A percentile compares a stretch with the other conserved stretches of the same genome.
These are phyloP conservation scores for Liparis tanakae DNA, from an alignment of 2,797 vertebrate genomes.

Conservation along the genomic window DNA sequence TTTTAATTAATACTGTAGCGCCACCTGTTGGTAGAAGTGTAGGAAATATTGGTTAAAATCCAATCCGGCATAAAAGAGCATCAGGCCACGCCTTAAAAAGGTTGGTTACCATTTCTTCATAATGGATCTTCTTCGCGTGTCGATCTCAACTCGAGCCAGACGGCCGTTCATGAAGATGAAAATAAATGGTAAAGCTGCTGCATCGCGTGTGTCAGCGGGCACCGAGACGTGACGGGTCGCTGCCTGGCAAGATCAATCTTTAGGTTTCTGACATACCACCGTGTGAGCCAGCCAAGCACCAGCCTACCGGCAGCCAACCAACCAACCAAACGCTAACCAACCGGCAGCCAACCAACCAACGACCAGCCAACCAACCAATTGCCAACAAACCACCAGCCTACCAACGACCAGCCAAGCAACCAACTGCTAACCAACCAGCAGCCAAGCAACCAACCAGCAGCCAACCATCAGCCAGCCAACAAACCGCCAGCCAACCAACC, in stretches of 20 bases:
- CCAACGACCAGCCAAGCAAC: too few relatives aligned
- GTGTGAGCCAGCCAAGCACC: constrained; percentile 14
- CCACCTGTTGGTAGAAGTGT: not conserved
- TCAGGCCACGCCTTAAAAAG: not conserved
- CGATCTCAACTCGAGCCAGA: too few relatives aligned
- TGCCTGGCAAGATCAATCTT: constrained; percentile 7
- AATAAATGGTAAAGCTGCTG: constrained; percentile 9
- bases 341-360: too few relatives aligned
- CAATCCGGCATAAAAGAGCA: not conserved
- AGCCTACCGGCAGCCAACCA: constrained; percentile 8
- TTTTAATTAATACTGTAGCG: not conserved
- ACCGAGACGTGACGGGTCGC: constrained; percentile 23
- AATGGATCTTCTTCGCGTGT: too few relatives aligned
- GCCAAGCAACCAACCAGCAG: too few relatives aligned
- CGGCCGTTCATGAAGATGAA: too few relatives aligned
- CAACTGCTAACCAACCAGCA: too few relatives aligned
- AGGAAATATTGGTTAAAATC: not conserved
- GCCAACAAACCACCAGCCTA: too few relatives aligned
- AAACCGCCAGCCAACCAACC: too few relatives aligned
- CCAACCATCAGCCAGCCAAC: too few relatives aligned
- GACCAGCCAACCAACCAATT: not conserved
- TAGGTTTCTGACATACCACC: constrained; percentile 17
- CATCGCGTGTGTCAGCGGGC: constrained; percentile 29
- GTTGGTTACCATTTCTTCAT: not conserved
- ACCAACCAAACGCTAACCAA: not conserved